Conservation (phyloP, 2,888 invertebrate species). For the Trichopoda pennipes region DNA sequence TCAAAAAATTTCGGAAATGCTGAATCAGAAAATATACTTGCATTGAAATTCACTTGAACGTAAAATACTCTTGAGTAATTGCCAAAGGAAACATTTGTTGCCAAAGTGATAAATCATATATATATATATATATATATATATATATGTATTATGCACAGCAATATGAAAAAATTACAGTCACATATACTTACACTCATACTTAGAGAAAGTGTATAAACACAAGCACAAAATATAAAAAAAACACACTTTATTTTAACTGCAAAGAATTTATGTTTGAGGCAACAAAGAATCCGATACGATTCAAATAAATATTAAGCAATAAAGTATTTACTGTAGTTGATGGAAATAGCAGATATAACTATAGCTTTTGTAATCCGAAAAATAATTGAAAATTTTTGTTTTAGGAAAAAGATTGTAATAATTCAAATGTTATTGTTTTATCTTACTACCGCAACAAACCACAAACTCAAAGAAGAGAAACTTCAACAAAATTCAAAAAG, state of each 20-base stretch:
- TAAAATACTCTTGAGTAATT: slow-evolving; percentile 68
- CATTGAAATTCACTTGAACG: slow-evolving; percentile 67
- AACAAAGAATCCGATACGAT: too few relatives aligned
- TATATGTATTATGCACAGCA: slow-evolving; percentile 16
- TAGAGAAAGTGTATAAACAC: neutral
- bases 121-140: slow-evolving; percentile 49
- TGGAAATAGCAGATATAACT: too few relatives aligned
- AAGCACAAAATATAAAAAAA: neutral
- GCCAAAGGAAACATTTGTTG: slow-evolving; percentile 67
- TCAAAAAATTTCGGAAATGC: slow-evolving; percentile 53
- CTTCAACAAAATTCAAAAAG: too few relatives aligned
- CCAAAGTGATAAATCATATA: slow-evolving; percentile 62
- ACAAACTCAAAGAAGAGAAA: neutral
- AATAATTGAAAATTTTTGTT: too few relatives aligned
- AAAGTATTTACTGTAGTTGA: too few relatives aligned
- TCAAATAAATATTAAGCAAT: too few relatives aligned
- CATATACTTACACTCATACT: slow-evolving; percentile 37
- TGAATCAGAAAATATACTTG: slow-evolving; percentile 68
- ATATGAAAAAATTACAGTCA: slow-evolving; percentile 48
- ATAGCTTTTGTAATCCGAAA: too few relatives aligned
- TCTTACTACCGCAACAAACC: neutral
- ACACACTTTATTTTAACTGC: too few relatives aligned
- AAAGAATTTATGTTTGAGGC: too few relatives aligned
- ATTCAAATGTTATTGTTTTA: too few relatives aligned
- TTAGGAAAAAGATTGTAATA: too few relatives aligned